Evolutionary conservation across 1,140 invertebrate genomes (phyloP), one percentile per base, ranked within the genome.

Genomic region (Drosophila pallidifrons): DNA sequence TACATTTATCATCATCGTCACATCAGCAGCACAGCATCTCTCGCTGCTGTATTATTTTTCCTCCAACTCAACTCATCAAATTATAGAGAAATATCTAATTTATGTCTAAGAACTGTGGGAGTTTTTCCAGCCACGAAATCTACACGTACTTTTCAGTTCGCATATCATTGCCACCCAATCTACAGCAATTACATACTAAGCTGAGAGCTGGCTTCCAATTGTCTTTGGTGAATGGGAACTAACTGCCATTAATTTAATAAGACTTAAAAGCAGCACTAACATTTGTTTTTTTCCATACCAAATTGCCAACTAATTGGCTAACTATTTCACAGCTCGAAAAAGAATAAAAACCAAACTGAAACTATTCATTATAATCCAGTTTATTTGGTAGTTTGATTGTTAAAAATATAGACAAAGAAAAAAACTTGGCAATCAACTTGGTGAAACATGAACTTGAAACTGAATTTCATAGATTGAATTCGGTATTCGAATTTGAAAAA

Each of bases 41-140:
- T 70, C 72, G 68, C 71, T 68, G 55, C 73, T 46, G 60, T 30
- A 32, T 32, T 32, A 32, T 32, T 32, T 32, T 32, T 32, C 30
- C 45, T 15, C 25, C 28, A 5, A 43, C 35, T 61, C 30, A 45
- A 11, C 49, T 54, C 80, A 77, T 81, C 68, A 87, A 86, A 82
- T 85, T 82, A 74, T 67, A 70, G 74, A 67, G 32, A 79, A 81
- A 82, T 88, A 79, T 83, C 71, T 88, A 88, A 82, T 82, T 88
- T 74, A 83, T 77, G 82, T 80, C 80, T 88, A 88, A 87, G 80
- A 83, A 79, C 83, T 88, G 82, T 87, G 83, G 77, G 82, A 87
- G 83, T 70, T 51, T 52, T 55, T 46, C 51, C 54, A 1, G 2
- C 10, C 32, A 49, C 16, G 16, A n/a, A 16, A 8, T 5, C 45